Percentiles rank a stretch among this genome's conserved stretches.
These are phyloP conservation scores for Lobophora halterata DNA, from an alignment of 2,888 invertebrate species.

Conservation along the genomic window DNA sequence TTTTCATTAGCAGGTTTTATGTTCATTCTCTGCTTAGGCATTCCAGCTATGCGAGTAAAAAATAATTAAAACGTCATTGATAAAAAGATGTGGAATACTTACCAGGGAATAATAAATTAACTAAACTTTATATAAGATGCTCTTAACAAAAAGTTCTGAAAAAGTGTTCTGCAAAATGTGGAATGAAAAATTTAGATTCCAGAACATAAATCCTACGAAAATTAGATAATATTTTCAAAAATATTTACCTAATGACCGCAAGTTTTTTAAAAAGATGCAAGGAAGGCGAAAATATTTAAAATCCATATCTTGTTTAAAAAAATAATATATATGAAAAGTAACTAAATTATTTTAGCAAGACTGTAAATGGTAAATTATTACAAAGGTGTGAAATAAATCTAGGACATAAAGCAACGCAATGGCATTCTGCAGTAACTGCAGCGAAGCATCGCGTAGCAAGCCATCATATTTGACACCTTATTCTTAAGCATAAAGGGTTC, in stretches of 20 bases:
- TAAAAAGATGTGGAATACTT: constrained; percentile 9
- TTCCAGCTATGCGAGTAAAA: constrained; percentile 3
- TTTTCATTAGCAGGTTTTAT: background rate
- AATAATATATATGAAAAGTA: no score
- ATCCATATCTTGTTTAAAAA: no score
- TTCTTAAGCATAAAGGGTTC: constrained; percentile 25
- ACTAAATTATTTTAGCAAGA: constrained; percentile 18
- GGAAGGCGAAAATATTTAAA: no score
- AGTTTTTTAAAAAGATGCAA: no score
- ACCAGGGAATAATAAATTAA: constrained; percentile 18
- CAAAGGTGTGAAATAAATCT: constrained; percentile 64
- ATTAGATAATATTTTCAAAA: no score
- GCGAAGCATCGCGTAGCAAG: constrained; percentile 33
- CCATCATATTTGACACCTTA: constrained; percentile 28
- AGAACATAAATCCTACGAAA: no score
- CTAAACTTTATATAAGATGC: no score
- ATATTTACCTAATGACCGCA: no score
- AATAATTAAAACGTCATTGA: no score
- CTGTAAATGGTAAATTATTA: constrained; percentile 19
- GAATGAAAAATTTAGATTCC: no score
- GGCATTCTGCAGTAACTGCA: constrained; percentile 59
- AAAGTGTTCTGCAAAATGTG: no score
- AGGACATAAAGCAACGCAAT: constrained; percentile 59
- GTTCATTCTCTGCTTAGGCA: constrained; percentile 4
- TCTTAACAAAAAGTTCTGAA: no score